Conservation (phyloP, 2,888 invertebrate genomes). For the Harmothoe impar region DNA sequence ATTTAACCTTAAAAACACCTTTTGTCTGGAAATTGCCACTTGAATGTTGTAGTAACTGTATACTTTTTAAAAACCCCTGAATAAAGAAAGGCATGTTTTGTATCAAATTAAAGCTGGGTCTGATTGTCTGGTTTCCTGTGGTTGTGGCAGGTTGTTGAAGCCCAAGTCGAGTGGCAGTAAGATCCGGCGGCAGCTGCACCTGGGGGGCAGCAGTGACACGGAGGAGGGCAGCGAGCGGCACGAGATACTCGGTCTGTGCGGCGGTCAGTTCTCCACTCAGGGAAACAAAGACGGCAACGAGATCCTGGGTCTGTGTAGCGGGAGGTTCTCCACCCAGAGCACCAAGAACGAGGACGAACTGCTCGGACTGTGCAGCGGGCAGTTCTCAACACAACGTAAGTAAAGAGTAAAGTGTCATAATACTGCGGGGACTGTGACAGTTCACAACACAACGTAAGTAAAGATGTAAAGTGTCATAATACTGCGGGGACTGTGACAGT, state of each 20-base stretch:
- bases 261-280: constrained; percentile 85
- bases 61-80: too few species aligned
- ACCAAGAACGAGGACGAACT: constrained; percentile 54
- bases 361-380: constrained; percentile 63
- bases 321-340: constrained; percentile 83
- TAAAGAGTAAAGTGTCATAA: too few species aligned
- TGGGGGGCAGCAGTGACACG: constrained; percentile 11
- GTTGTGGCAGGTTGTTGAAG: constrained; percentile 61
- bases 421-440: too few species aligned
- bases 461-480: too few species aligned
- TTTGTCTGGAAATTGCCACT: too few species aligned
- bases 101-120: too few species aligned
- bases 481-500: too few species aligned
- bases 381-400: constrained; percentile 38
- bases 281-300: constrained; percentile 70
- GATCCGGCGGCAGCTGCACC: constrained; percentile 55
- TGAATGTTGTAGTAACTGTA: too few species aligned
- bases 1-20: too few species aligned
- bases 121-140: too few species aligned
- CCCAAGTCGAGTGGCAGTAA: constrained; percentile 54
- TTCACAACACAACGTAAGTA: too few species aligned
- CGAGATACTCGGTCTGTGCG: constrained; percentile 84
- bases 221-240: constrained; percentile 37
- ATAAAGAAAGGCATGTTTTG: too few species aligned
- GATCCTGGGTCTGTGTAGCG: constrained; percentile 85